phyloP scores from a whole-genome alignment of 2,113 vertebrate species.

The human region GRCh38 chr15:69204001-69204500 shows the following conservation, averaged over 20 bases:
- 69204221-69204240: background rate
- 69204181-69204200: background rate
- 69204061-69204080: background rate
- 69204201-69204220: background rate
- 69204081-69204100: background rate
- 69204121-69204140: background rate
- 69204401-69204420: too few relatives aligned
- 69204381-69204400: too few relatives aligned
- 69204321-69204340: too few relatives aligned
- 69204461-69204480: too few relatives aligned
- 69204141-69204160: background rate
- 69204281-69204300: background rate
- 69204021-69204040: background rate
- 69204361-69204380: too few relatives aligned
- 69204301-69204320: too few relatives aligned
- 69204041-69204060: background rate
- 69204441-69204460: too few relatives aligned
- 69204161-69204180: slow-evolving; percentile 39
- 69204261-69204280: slow-evolving; percentile 27
- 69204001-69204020: background rate
- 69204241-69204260: slow-evolving; percentile 38
- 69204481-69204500: too few relatives aligned
- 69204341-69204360: too few relatives aligned
- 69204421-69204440: too few relatives aligned
- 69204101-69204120: background rate